phyloP scores from a whole-genome alignment of 2,888 invertebrate species.

The Torymus aiolomorphi region DNA sequence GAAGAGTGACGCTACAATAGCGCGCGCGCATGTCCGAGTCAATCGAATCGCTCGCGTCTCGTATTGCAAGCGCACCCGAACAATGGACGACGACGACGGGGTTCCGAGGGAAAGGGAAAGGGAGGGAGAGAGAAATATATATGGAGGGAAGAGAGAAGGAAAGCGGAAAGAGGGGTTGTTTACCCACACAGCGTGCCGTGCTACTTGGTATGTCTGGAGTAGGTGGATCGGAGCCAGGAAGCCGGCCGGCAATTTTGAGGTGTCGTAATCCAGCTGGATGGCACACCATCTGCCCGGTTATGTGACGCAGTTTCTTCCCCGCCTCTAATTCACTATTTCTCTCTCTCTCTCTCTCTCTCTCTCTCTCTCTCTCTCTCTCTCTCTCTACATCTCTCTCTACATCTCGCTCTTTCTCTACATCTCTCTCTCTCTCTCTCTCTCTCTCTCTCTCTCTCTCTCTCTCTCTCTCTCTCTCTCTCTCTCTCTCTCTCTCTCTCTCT shows the following conservation, averaged over 20 bases:
- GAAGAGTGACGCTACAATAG: neutral
- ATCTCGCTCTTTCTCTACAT: no score
- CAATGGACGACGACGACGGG: constrained; percentile 20
- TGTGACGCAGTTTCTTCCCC: constrained; percentile 48
- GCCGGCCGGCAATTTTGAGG: constrained; percentile 55
- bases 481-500: no score
- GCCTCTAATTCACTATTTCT: neutral
- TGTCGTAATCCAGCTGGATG: constrained; percentile 59
- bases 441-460: no score
- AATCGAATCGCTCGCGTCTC: constrained; percentile 5
- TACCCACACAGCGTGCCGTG: constrained; percentile 28
- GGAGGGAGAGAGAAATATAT: constrained; percentile 12
- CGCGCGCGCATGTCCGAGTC: constrained; percentile 31
- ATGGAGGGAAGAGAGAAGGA: constrained; percentile 31
- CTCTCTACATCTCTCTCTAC: no score
- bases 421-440: no score
- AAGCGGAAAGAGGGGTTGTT: constrained; percentile 42
- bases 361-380: neutral
- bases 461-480: no score
- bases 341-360: neutral
- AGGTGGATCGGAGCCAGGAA: constrained; percentile 57
- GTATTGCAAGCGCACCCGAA: constrained; percentile 8
- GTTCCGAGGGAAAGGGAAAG: no score
- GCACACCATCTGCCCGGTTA: constrained; percentile 57
- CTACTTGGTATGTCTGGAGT: constrained; percentile 29